A percentile compares a stretch with the other conserved stretches of the same genome.
These are phyloP conservation scores for Aculops lycopersici DNA, from an alignment of 1,140 invertebrate species.

Conservation along the genomic window DNA sequence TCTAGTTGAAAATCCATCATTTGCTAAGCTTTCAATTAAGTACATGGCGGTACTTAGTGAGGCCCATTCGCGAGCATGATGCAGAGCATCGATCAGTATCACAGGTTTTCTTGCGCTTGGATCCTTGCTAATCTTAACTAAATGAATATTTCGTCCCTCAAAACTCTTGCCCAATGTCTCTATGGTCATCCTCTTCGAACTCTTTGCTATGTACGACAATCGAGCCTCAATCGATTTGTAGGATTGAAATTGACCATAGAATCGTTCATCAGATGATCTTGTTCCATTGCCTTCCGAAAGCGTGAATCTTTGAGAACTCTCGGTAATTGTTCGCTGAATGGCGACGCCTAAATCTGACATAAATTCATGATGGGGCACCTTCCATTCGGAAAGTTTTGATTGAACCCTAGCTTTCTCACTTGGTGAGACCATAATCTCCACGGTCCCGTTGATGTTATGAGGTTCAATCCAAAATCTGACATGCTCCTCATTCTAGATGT, in stretches of 20 bases:
- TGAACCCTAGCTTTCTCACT: constrained; percentile 24
- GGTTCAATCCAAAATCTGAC: constrained; percentile 24
- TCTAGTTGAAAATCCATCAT: constrained; percentile 12
- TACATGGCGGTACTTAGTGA: constrained; percentile 29
- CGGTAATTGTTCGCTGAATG: no score
- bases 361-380: no score
- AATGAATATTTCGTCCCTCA: constrained; percentile 6
- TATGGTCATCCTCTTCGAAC: no score
- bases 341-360: no score
- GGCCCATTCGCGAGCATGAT: constrained; percentile 47
- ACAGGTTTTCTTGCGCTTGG: constrained; percentile 17
- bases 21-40: constrained; percentile 27
- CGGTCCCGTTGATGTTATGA: constrained; percentile 21
- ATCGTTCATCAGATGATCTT: no score
- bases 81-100: constrained; percentile 29
- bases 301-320: no score
- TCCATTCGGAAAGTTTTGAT: no score
- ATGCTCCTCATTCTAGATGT: no score
- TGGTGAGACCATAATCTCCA: constrained; percentile 33
- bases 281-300: no score
- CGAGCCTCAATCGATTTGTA: no score
- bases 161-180: constrained; percentile 5
- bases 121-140: constrained; percentile 4
- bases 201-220: no score
- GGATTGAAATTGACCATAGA: no score